Base-by-base conservation (phyloP, 2,113 vertebrate species). In the Pelecanoides urinatrix region DNA sequence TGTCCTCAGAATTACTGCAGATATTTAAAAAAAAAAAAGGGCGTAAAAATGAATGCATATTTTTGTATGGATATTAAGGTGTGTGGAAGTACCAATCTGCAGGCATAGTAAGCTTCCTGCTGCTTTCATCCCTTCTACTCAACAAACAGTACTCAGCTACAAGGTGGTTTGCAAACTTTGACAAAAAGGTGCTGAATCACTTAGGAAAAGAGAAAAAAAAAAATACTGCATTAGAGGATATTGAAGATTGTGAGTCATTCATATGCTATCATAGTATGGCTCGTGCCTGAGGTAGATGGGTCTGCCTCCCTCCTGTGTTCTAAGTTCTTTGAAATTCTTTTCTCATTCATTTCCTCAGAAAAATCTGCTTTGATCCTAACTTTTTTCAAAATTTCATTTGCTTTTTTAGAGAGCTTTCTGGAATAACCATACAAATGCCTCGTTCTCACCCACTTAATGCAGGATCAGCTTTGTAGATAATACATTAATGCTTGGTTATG, bases 401-500 rank as follows among this genome's bases (percentile, higher is more conserved):
- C 2, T 83, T 86, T 92, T 92, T 84, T 52, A 32, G 47, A 55
- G 68, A 75, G 50, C 38, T 81, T 91, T 95, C 44, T 72, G 73
- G 29, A 82, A 78, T 84, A 92, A 65, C 36, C 15, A 11, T 44
- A 19, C 38, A 89, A 77, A 63, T 77, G 58, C 52, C 56, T 94
- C 2, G 0, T 92, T 84, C 70, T 87, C 21, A 44, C 84, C 68
- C 3, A 4, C 61, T 81, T 94, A 87, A 72, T 86, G 34, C 73
- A 83, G 88, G 75, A 90, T 93, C 72, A 78, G 91, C 85, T 81
- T 89, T 94, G 50, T 63, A 91, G 83, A 55, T 95, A 91, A 96
- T 80, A 40, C 75, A 50, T 86, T 96, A 92, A 81, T 95, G 89
- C 93, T n/a, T 62, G 56, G 63, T 73, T 84, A 15, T 86, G 63